phyloP scores from a whole-genome alignment of 2,113 vertebrate genomes.

The Vidua chalybeata region DNA sequence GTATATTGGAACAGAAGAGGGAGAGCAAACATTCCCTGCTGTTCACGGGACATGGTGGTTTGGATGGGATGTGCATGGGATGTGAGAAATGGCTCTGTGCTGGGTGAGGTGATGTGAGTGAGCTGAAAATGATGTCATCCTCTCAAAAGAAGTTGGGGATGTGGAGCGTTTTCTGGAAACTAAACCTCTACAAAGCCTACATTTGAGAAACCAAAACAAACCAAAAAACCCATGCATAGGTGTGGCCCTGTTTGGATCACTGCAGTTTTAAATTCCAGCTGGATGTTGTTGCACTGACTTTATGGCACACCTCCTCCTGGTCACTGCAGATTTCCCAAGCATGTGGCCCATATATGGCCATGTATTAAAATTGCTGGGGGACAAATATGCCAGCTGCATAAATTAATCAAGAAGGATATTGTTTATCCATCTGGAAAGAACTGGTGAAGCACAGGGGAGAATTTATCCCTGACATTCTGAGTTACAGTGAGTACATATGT shows the following conservation, averaged over 20 bases:
- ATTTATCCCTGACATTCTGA: neutral
- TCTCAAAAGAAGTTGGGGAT: neutral
- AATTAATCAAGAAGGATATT: neutral
- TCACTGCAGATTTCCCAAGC: neutral
- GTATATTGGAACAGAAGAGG: neutral
- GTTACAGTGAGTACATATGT: neutral
- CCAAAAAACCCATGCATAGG: accelerated
- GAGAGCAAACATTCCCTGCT: neutral
- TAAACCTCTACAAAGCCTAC: neutral
- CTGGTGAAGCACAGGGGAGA: neutral
- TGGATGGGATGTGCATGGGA: neutral
- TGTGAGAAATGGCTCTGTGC: neutral
- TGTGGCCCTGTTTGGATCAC: neutral
- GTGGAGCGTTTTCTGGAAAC: neutral
- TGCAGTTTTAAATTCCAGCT: neutral
- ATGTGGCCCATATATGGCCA: neutral
- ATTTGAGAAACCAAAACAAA: neutral
- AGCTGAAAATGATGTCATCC: neutral
- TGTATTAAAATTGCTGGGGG: neutral
- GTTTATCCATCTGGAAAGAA: neutral
- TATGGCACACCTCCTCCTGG: neutral
- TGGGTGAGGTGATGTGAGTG: neutral
- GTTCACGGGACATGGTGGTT: neutral
- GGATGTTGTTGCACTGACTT: neutral
- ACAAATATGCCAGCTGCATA: neutral